Percentiles rank a stretch among this genome's conserved stretches.
phyloP scores from a whole-genome alignment of 2,888 invertebrate genomes.

The Flexamia atlantica region DNA sequence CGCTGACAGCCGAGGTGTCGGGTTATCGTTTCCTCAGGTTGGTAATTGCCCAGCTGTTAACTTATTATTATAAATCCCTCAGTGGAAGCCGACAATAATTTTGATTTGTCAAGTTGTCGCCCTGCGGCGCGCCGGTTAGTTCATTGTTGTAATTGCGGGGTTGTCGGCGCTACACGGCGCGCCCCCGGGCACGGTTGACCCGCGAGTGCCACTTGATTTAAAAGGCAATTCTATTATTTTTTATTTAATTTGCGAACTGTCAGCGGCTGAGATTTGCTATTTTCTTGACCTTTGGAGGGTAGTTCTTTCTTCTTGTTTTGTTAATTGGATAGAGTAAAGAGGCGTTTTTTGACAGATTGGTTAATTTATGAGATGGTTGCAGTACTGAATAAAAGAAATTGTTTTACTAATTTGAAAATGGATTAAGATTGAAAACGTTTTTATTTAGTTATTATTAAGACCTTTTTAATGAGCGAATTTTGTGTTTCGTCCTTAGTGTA shows the following conservation, averaged over 20 bases:
- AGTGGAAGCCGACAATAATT: slow-evolving; percentile 42
- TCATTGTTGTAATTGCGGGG: slow-evolving; percentile 20
- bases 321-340: not conserved
- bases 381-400: too few species aligned
- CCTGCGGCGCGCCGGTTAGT: slow-evolving; percentile 30
- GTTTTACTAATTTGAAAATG: too few species aligned
- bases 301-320: not conserved
- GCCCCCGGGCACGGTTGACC: not conserved
- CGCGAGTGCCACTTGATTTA: slow-evolving; percentile 24
- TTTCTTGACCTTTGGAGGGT: slow-evolving; percentile 16
- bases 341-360: too few species aligned
- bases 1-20: slow-evolving; percentile 47
- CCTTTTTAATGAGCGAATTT: too few species aligned
- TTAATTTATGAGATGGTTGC: too few species aligned
- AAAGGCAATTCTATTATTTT: slow-evolving; percentile 36
- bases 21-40: slow-evolving; percentile 31
- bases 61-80: slow-evolving; percentile 44
- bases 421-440: too few species aligned
- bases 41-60: slow-evolving; percentile 44
- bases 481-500: too few species aligned
- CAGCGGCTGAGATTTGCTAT: slow-evolving; percentile 5
- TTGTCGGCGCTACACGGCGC: slow-evolving; percentile 11
- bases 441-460: too few species aligned
- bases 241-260: slow-evolving; percentile 31
- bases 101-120: slow-evolving; percentile 51